phyloP scores from a whole-genome alignment of 2,113 vertebrate species.

The Protomyctophum bolini region DNA sequence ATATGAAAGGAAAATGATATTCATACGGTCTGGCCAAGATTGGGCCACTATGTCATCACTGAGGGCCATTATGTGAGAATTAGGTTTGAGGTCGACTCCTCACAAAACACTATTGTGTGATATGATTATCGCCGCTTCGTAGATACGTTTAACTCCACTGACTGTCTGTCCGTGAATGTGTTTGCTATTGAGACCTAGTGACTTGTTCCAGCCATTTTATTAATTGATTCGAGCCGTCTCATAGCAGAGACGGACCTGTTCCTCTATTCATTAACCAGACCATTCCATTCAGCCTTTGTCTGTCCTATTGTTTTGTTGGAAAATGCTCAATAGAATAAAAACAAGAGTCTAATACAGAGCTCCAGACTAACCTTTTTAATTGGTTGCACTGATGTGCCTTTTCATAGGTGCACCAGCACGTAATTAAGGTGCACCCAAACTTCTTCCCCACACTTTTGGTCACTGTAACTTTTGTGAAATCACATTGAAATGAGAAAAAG shows the following conservation, averaged over 20 bases:
- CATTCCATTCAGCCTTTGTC: constrained; percentile 40
- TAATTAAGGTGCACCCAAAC: too few relatives aligned
- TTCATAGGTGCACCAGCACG: too few relatives aligned
- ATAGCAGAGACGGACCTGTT: constrained; percentile 52
- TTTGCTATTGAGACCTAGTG: constrained; percentile 54
- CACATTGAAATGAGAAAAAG: too few relatives aligned
- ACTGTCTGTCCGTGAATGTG: constrained; percentile 64
- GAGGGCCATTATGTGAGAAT: constrained; percentile 72
- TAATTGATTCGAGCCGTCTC: constrained; percentile 50
- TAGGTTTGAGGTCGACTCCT: constrained; percentile 65
- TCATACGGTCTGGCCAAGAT: constrained; percentile 60
- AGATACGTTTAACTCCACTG: constrained; percentile 65
- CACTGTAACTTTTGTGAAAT: too few relatives aligned
- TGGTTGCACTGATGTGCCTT: too few relatives aligned
- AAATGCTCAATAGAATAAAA: neutral
- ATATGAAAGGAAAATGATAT: constrained; percentile 73
- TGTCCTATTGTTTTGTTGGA: constrained; percentile 22
- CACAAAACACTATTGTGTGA: constrained; percentile 69
- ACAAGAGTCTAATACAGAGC: too few relatives aligned
- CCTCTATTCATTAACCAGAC: constrained; percentile 56
- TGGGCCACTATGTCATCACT: constrained; percentile 71
- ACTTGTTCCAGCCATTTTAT: constrained; percentile 54
- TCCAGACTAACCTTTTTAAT: too few relatives aligned
- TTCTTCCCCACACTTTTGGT: too few relatives aligned
- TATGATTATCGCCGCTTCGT: constrained; percentile 63